phyloP scores from a whole-genome alignment of 1,140 invertebrate genomes.

The Aphelenchoides besseyi region DNA sequence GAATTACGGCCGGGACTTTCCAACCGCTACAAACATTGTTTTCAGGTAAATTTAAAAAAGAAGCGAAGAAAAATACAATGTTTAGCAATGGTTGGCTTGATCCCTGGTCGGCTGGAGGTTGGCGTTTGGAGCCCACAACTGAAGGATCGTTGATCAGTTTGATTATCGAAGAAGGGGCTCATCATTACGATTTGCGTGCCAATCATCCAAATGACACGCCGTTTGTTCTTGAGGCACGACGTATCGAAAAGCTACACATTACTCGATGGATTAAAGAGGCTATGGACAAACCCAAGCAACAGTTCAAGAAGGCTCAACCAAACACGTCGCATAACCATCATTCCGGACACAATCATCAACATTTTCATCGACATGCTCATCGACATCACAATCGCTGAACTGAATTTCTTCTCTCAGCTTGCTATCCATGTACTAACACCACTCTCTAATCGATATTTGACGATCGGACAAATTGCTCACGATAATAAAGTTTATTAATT shows the following conservation, averaged over 20 bases:
- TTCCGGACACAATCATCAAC: neutral
- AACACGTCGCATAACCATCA: neutral
- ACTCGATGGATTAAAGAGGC: conserved; percentile 37
- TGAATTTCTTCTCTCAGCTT: neutral
- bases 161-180: conserved; percentile 75
- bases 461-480: no score
- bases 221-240: conserved; percentile 47
- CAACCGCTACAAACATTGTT: conserved; percentile 72
- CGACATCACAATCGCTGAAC: neutral
- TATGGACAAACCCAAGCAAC: conserved; percentile 6
- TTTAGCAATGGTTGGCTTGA: conserved; percentile 82
- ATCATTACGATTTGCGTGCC: conserved; percentile 59
- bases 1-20: conserved; percentile 75
- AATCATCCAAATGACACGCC: conserved; percentile 52
- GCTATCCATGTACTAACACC: neutral
- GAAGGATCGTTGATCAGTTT: conserved; percentile 68
- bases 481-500: no score
- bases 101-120: conserved; percentile 80
- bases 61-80: neutral
- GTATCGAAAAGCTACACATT: conserved; percentile 49
- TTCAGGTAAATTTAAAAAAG: conserved; percentile 47
- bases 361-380: neutral
- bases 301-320: conserved; percentile 17
- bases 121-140: conserved; percentile 30
- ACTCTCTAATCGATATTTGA: no score